phyloP scores from a whole-genome alignment of 2,888 invertebrate genomes.

The Elysia crispata region DNA sequence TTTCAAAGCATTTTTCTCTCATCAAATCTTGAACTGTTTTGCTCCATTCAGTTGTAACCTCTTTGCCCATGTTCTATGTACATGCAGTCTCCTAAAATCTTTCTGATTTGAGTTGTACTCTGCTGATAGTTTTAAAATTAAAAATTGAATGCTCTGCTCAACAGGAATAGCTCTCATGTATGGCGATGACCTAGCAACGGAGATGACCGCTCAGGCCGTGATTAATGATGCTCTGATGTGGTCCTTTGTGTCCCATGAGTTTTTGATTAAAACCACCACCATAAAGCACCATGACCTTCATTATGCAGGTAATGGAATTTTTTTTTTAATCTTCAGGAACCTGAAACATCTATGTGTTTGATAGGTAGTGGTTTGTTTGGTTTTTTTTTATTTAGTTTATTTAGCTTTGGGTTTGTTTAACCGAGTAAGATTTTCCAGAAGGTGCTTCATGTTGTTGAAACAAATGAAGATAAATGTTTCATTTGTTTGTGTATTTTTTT shows the following conservation, averaged over 20 bases:
- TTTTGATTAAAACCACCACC: slow-evolving; percentile 6
- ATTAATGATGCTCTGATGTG: slow-evolving; percentile 38
- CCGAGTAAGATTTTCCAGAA: too few relatives aligned
- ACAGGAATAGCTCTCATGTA: slow-evolving; percentile 57
- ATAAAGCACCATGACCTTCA: slow-evolving; percentile 15
- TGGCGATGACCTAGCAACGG: slow-evolving; percentile 57
- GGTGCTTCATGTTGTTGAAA: too few relatives aligned
- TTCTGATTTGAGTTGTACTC: background rate
- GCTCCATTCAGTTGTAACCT: too few relatives aligned
- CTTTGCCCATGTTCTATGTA: background rate
- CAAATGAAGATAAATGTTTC: too few relatives aligned
- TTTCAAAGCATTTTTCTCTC: too few relatives aligned
- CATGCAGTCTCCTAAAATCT: background rate
- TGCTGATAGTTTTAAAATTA: background rate
- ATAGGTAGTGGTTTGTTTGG: too few relatives aligned
- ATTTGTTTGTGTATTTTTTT: too few relatives aligned
- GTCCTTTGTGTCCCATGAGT: slow-evolving; percentile 42
- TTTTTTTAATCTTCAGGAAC: too few relatives aligned
- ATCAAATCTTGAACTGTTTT: too few relatives aligned
- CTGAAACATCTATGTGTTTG: too few relatives aligned
- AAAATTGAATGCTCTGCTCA: background rate
- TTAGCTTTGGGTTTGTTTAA: too few relatives aligned
- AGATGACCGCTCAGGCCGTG: background rate
- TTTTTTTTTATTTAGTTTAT: too few relatives aligned
- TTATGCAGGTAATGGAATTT: slow-evolving; percentile 44